Base-by-base conservation (phyloP, 2,797 vertebrate species). In the Labroides dimidiatus region DNA sequence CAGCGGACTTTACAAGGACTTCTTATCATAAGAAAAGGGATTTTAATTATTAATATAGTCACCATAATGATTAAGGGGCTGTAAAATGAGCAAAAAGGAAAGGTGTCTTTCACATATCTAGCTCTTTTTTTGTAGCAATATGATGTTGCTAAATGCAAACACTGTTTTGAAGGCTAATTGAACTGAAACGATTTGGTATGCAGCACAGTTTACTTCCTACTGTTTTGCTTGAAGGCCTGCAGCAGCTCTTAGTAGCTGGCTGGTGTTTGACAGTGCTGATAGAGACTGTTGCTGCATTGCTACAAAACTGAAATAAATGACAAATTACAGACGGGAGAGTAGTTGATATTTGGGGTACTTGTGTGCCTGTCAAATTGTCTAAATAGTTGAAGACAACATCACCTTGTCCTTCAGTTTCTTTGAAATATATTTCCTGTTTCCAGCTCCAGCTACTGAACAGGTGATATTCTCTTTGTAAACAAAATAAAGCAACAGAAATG, bases 401-500 rank as follows among this genome's bases (percentile, higher is more conserved):
- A 79, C 64, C 50, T 69, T 44, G 52, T 68, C 62, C 53, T 55
- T 75, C 33, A 67, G 17, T 51, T 55, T 17, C 42, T 37, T 27
- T 30, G 39, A 62, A 62, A 45, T 54, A 43, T 10, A 15, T 21
- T 54, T 66, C 48, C 42, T 21, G 16, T 71, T 69, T 76, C 75
- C 69, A 77, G 52, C 79, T 77, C 42, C 56, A 80, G 69, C 70
- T 53, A 47, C 54, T 65, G 15, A 79, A 69, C 70, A 51, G 47
- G 60, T 75, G 58, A 23, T 60, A 21, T 62, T 64, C 15, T 17
- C 72, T 51, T 78, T 79, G 65, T 74, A 89, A 92, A 92, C 89
- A 90, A 84, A 82, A 87, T 78, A 76, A 86, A 91, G 69, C 76
- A 89, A 58, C 3, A 68, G 91, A 93, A 95, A 95, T 95, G 50